Percentiles rank a stretch among this genome's conserved stretches.
Conservation (phyloP, 2,888 invertebrate species). For the Hypselothyrea guttata region DNA sequence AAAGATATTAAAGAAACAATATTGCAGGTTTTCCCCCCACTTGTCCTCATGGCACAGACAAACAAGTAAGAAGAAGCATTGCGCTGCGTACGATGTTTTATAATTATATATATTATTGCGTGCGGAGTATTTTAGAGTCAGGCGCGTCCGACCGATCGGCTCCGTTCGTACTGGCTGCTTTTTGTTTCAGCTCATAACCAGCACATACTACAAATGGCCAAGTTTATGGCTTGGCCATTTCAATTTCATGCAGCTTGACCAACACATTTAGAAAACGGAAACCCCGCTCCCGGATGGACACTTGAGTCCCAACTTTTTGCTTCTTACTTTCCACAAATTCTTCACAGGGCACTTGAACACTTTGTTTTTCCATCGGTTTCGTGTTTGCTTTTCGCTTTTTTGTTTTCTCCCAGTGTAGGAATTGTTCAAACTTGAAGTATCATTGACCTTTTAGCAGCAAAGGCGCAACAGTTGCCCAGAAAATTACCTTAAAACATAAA, state of each 20-base stretch:
- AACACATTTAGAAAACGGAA: constrained; percentile 50
- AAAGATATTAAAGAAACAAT: too few relatives aligned
- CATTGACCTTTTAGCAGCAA: constrained; percentile 62
- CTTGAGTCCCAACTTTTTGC: constrained; percentile 52
- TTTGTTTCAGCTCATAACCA: constrained; percentile 51
- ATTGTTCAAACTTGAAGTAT: constrained; percentile 72
- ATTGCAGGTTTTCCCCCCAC: too few relatives aligned
- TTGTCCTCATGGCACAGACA: too few relatives aligned
- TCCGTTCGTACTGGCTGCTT: too few relatives aligned
- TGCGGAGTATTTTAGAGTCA: too few relatives aligned
- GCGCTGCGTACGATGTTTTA: too few relatives aligned
- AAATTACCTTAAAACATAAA: constrained; percentile 71
- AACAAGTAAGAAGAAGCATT: too few relatives aligned
- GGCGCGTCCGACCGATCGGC: too few relatives aligned
- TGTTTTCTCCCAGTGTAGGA: constrained; percentile 16
- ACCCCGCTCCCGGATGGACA: constrained; percentile 3
- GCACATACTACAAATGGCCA: constrained; percentile 68
- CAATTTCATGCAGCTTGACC: constrained; percentile 77
- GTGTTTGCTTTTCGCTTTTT: neutral
- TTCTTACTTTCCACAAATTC: constrained; percentile 50
- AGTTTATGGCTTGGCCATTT: constrained; percentile 73
- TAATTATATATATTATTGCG: too few relatives aligned
- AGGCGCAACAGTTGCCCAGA: constrained; percentile 59
- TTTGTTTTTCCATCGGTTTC: constrained; percentile 17
- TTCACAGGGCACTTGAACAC: constrained; percentile 66